These are phyloP conservation scores for Sminthopsis crassicaudata DNA, from an alignment of 2,113 vertebrate species.

Conservation along the genomic window DNA sequence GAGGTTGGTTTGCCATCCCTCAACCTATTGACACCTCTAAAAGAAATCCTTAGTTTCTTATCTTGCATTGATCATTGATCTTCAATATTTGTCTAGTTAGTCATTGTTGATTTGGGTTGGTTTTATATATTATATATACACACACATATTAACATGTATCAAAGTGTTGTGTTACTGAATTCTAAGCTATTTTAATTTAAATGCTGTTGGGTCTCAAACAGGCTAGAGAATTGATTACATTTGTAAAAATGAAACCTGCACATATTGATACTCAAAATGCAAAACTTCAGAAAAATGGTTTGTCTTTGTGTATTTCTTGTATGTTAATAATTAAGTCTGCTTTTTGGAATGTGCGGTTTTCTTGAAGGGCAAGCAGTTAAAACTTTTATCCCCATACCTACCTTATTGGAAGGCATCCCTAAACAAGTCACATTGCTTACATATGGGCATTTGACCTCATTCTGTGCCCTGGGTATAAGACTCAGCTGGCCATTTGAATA, in stretches of 20 bases:
- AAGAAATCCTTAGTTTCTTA: conserved; percentile 80
- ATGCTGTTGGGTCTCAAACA: conserved; percentile 86
- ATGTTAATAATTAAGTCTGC: conserved; percentile 76
- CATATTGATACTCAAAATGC: conserved; percentile 89
- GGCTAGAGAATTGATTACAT: conserved; percentile 85
- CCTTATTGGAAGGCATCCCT: background rate
- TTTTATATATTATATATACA: conserved; percentile 84
- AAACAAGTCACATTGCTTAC: background rate
- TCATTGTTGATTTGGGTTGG: conserved; percentile 82
- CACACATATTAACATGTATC: conserved; percentile 65
- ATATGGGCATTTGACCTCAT: background rate
- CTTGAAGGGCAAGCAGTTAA: conserved; percentile 43
- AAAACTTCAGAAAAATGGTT: conserved; percentile 85
- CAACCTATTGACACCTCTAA: conserved; percentile 80
- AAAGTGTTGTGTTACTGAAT: conserved; percentile 83
- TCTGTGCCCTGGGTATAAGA: conserved; percentile 29
- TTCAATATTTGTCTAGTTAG: conserved; percentile 85
- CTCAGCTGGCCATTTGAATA: conserved; percentile 52
- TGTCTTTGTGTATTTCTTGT: conserved; percentile 86
- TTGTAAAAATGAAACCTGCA: conserved; percentile 87
- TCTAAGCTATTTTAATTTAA: conserved; percentile 87
- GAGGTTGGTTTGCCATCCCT: conserved; percentile 80
- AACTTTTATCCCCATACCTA: background rate
- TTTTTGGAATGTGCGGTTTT: conserved; percentile 72
- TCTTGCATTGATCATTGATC: conserved; percentile 83